Evolutionary conservation across 2,888 invertebrate species (phyloP), one percentile per base, ranked within the genome.

Genomic region (Acrocera orbiculus): DNA sequence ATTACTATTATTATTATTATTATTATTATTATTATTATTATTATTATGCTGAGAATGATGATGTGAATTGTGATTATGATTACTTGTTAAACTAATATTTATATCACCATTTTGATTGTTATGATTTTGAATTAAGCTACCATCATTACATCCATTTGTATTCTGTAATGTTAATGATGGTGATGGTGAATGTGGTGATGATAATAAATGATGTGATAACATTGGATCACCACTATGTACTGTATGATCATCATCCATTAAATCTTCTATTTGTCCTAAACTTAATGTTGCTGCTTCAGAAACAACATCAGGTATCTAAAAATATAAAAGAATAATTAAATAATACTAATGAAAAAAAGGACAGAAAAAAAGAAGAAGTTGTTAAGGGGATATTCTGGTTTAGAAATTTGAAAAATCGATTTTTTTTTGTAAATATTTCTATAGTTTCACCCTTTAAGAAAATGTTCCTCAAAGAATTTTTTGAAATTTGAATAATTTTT

Each of bases 201-300:
- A 51, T 17, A 47, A 35, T 20, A 53, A 37, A 35, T 54, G 45
- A 36, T 53, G 51, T n/a, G 66, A 69, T 27, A 76, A 54, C 65
- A 76, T 69, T 4, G 73, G 68, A 52, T 76, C 76, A 27, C 68
- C 69, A 16, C 67, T 64, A 41, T 70, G 68, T 10, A 66, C 62
- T 4, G 67, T 64, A 46, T 66, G 66, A 19, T 70, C 70, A 44
- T 71, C 70, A 41, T 70, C 70, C 67, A 71, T 70, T 30, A 74
- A 58, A 50, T 76, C 76, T 43, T 75, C 74, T 53, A 73, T 67
- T 44, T 69, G 68, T 37, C 69, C 65, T 46, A 71, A 59, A 46
- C 66, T 69, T 42, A 71, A 52, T 30, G 66, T 62, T 28, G 56
- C 47, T 15, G 66, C 62, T 41, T 69, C 68, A 15, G 63, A 61